Conservation (phyloP, 2,113 vertebrate species). For the Azemiops feae region DNA sequence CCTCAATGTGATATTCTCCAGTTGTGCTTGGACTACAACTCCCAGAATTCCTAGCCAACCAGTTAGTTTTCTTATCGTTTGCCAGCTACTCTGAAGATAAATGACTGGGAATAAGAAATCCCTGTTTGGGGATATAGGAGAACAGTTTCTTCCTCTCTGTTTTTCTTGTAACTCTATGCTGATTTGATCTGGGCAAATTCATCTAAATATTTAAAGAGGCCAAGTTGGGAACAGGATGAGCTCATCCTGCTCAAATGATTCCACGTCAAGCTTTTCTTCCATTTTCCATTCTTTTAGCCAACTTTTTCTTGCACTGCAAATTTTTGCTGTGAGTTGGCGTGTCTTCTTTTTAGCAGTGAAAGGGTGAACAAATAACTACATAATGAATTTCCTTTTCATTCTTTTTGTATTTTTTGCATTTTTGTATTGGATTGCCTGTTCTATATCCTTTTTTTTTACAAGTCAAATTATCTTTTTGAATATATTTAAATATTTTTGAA, state of each 20-base stretch:
- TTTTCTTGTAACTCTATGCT: fast-evolving
- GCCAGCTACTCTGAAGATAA: background rate
- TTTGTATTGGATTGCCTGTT: background rate
- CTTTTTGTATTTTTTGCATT: background rate
- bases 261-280: background rate
- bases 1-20: background rate
- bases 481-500: background rate
- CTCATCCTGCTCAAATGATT: slow-evolving; percentile 48
- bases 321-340: slow-evolving; percentile 41
- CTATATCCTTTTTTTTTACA: background rate
- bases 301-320: slow-evolving; percentile 37
- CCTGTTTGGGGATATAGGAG: no score
- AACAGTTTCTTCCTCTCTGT: background rate
- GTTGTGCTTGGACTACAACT: background rate
- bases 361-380: background rate
- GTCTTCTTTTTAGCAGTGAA: slow-evolving; percentile 27
- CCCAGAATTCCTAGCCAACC: background rate
- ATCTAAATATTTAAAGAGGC: background rate
- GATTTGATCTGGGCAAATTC: background rate
- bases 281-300: slow-evolving; percentile 39
- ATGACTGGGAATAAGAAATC: no score
- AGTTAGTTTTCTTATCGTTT: background rate
- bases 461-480: background rate
- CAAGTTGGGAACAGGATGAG: slow-evolving; percentile 1
- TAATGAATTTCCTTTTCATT: background rate